A percentile compares a stretch with the other conserved stretches of the same genome.
Conservation (phyloP, 1,140 invertebrate genomes). For the Hyposmocoma kahamanoa region DNA sequence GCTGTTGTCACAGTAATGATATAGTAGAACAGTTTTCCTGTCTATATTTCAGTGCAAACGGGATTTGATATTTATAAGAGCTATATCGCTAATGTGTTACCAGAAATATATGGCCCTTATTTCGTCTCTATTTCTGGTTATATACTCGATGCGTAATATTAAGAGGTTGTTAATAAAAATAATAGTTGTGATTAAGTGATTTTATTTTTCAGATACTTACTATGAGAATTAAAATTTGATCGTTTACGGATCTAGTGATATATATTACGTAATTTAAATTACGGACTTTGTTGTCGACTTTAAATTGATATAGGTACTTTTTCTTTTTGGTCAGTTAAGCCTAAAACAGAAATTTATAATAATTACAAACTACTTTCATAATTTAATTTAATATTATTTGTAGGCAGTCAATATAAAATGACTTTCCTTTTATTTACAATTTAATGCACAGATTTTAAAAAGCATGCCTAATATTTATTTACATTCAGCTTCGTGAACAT, state of each 20-base stretch:
- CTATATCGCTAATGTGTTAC: too few species aligned
- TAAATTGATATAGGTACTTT: slow-evolving; percentile 23
- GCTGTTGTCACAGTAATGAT: too few species aligned
- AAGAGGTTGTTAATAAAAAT: too few species aligned
- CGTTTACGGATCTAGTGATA: slow-evolving; percentile 21
- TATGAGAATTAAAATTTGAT: slow-evolving; percentile 24
- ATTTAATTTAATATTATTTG: not conserved
- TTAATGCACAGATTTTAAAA: not conserved
- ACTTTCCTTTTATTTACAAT: not conserved
- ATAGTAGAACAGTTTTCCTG: too few species aligned
- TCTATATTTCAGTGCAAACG: too few species aligned
- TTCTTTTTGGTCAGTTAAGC: slow-evolving; percentile 16
- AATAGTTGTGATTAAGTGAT: too few species aligned
- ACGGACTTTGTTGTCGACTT: slow-evolving; percentile 17
- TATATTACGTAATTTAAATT: slow-evolving; percentile 13
- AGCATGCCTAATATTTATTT: slow-evolving; percentile 25
- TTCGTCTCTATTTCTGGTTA: too few species aligned
- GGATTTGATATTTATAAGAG: too few species aligned
- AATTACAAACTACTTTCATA: too few species aligned
- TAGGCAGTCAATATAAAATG: not conserved
- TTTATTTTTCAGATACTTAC: slow-evolving; percentile 6
- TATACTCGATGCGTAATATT: too few species aligned
- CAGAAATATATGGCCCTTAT: too few species aligned
- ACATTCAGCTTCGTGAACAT: slow-evolving; percentile 27
- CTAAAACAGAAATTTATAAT: slow-evolving; percentile 7